Conservation (phyloP, 2,888 invertebrate genomes). For the Lepetodrilus schrolli region DNA sequence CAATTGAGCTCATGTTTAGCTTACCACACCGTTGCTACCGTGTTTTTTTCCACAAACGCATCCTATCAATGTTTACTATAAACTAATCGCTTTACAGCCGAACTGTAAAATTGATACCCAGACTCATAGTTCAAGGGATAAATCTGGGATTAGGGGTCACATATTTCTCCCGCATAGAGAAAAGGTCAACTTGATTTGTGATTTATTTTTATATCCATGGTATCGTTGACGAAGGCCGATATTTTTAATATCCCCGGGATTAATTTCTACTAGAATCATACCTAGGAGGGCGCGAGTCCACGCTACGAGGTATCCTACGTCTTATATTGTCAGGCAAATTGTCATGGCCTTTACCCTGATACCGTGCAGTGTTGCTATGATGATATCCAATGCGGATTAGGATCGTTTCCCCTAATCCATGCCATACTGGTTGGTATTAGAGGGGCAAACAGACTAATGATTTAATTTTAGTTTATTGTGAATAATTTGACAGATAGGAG, state of each 20-base stretch:
- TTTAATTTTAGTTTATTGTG: slow-evolving; percentile 17
- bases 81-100: too few species aligned
- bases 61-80: too few species aligned
- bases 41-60: too few species aligned
- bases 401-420: not conserved
- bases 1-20: too few species aligned
- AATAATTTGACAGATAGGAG: not conserved
- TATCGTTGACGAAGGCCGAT: not conserved
- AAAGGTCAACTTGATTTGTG: not conserved
- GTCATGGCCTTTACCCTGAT: not conserved
- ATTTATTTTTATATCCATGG: not conserved
- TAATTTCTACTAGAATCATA: slow-evolving; percentile 3
- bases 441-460: not conserved
- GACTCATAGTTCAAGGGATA: too few species aligned
- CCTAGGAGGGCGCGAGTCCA: not conserved
- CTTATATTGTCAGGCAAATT: not conserved
- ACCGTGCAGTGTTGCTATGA: not conserved
- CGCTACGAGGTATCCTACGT: not conserved
- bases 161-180: too few species aligned
- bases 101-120: too few species aligned
- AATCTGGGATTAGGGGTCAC: too few species aligned
- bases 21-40: too few species aligned
- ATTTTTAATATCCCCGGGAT: not conserved
- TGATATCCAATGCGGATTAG: not conserved
- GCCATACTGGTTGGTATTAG: not conserved